phyloP scores from a whole-genome alignment of 2,797 vertebrate genomes.

The Fringilla coelebs region DNA sequence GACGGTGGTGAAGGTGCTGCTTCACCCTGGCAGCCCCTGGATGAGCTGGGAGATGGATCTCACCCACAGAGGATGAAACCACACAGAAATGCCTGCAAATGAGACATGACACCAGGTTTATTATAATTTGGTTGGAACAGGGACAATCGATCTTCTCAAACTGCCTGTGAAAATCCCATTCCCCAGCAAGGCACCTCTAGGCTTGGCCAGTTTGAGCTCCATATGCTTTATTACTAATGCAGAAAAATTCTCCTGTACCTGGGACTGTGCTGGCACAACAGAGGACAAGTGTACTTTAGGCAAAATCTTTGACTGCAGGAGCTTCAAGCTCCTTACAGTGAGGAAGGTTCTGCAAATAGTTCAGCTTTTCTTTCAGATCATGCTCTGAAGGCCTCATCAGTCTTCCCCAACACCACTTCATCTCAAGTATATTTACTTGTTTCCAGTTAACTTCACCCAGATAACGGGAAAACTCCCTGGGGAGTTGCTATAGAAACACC shows the following conservation, averaged over 20 bases:
- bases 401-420: background rate
- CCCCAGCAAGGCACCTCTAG: background rate
- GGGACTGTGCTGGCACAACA: background rate
- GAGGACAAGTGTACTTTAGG: background rate
- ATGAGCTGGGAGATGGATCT: background rate
- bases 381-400: background rate
- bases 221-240: background rate
- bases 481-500: conserved; percentile 53
- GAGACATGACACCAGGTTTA: conserved; percentile 17
- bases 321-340: background rate
- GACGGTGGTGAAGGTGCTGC: background rate
- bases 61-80: background rate
- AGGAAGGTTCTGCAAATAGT: background rate
- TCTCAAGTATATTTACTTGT: conserved; percentile 30
- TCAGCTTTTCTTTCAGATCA: background rate
- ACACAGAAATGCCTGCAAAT: background rate
- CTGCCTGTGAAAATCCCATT: conserved; percentile 23
- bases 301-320: background rate
- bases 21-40: background rate
- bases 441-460: conserved; percentile 54
- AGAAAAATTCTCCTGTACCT: background rate
- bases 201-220: background rate
- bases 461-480: conserved; percentile 4
- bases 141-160: conserved; percentile 13
- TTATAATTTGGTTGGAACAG: background rate